A percentile compares a stretch with the other conserved stretches of the same genome.
Evolutionary conservation across 2,888 invertebrate species (phyloP).

Genomic region (Pharmacophagus antenor): DNA sequence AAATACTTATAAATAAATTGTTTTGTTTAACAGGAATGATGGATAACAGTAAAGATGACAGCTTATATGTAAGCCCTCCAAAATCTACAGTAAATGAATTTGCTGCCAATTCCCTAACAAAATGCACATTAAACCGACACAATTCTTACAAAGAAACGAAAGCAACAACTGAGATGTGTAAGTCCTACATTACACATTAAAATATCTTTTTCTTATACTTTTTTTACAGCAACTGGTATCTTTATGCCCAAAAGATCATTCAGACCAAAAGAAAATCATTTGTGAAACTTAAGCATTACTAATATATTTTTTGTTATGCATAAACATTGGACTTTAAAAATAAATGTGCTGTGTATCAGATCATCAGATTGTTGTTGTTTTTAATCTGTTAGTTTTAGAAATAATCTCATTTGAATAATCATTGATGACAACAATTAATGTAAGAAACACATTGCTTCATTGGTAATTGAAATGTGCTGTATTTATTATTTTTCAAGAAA

Average conservation of each 20-base stretch:
- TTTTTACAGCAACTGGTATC: background rate
- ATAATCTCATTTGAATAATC: background rate
- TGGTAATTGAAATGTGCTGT: background rate
- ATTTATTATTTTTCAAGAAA: background rate
- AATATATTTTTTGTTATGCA: too few species aligned
- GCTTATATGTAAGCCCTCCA: constrained; percentile 46
- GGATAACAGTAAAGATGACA: constrained; percentile 62
- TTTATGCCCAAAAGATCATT: background rate
- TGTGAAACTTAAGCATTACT: too few species aligned
- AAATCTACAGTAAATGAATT: constrained; percentile 56
- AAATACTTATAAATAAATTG: constrained; percentile 27
- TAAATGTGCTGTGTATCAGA: background rate
- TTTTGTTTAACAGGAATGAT: constrained; percentile 57
- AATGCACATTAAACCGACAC: constrained; percentile 66
- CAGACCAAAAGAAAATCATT: background rate
- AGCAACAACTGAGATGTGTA: constrained; percentile 61
- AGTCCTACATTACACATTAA: constrained; percentile 41
- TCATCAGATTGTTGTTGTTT: too few species aligned
- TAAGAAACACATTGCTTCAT: background rate
- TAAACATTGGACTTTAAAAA: background rate
- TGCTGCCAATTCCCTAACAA: constrained; percentile 51
- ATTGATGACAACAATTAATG: background rate
- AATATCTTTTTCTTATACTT: constrained; percentile 1
- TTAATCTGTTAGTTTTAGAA: too few species aligned
- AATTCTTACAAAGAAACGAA: constrained; percentile 76